Evolutionary conservation across 2,888 invertebrate genomes (phyloP), one percentile per base, ranked within the genome.

Genomic region (Euzophera pinguis): DNA sequence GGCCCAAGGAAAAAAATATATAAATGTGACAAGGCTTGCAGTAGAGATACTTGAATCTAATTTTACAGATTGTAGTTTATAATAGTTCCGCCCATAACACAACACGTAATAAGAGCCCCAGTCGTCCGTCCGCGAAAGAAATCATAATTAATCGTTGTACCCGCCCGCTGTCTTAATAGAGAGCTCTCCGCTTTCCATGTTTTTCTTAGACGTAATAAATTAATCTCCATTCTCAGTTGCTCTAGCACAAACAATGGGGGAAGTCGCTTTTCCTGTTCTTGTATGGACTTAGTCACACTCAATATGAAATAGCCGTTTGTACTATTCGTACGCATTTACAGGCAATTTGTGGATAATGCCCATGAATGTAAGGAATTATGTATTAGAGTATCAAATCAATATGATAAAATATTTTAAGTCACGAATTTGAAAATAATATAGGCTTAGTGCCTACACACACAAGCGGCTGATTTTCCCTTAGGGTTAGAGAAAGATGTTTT

Each of bases 141-240:
- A 87, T 88, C 80, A 88, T 87, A 88, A 89, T 88, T 86, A 88
- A 88, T 89, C 76, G 86, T 81, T 67, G 69, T 68, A 70, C 74
- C 78, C 74, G 77, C 78, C 78, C 78, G 80, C 74, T 76, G 78
- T 75, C 85, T 83, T 85, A 85, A 86, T 86, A 86, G 85, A 85
- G 86, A 86, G 83, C 79, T 75, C 78, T 81, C 77, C 75, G 81
- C 75, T 84, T 79, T 78, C 83, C 82, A 82, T 87, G 87, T 88
- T 87, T 22, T 82, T 84, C 84, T 81, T 75, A 71, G 76, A 81
- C 77, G 81, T 84, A 87, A 85, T 85, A 89, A 86, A 89, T 89
- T 87, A 88, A 87, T 89, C 87, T 87, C 86, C 72, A 86, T 89
- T 82, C 79, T 69, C 74, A 67, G 68, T 72, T 72, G 73, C 69